phyloP scores from a whole-genome alignment of 2,113 vertebrate species.

The Azemiops feae region DNA sequence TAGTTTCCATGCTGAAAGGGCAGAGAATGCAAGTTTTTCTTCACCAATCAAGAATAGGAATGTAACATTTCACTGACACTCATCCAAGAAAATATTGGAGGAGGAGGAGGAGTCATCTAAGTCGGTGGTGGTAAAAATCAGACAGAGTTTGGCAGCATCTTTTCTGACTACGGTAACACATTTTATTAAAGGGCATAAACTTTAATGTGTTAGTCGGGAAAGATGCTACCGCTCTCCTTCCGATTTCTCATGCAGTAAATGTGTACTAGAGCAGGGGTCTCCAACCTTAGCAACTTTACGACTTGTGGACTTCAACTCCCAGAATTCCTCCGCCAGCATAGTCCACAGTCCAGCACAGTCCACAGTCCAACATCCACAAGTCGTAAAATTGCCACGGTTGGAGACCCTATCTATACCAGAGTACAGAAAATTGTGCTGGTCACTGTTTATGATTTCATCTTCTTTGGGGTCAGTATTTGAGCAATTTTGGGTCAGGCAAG shows the following conservation, averaged over 20 bases:
- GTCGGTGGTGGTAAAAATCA: neutral
- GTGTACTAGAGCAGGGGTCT: neutral
- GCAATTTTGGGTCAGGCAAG: neutral
- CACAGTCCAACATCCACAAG: neutral
- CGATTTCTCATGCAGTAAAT: neutral
- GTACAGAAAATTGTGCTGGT: neutral
- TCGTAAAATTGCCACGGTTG: neutral
- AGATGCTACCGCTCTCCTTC: neutral
- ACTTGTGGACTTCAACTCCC: neutral
- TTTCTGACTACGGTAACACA: neutral
- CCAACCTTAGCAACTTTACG: neutral
- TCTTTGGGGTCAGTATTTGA: neutral
- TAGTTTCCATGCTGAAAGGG: neutral
- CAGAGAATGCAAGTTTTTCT: neutral
- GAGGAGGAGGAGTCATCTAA: neutral
- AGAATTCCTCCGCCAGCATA: neutral
- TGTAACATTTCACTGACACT: neutral
- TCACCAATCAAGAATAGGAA: neutral
- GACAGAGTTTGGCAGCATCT: neutral
- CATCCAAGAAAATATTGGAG: neutral
- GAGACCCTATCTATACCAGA: neutral
- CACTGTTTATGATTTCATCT: neutral
- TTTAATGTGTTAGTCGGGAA: neutral
- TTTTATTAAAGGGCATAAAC: neutral
- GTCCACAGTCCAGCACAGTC: neutral